phyloP scores from a whole-genome alignment of 2,113 vertebrate species.

The Lutjanus erythropterus region DNA sequence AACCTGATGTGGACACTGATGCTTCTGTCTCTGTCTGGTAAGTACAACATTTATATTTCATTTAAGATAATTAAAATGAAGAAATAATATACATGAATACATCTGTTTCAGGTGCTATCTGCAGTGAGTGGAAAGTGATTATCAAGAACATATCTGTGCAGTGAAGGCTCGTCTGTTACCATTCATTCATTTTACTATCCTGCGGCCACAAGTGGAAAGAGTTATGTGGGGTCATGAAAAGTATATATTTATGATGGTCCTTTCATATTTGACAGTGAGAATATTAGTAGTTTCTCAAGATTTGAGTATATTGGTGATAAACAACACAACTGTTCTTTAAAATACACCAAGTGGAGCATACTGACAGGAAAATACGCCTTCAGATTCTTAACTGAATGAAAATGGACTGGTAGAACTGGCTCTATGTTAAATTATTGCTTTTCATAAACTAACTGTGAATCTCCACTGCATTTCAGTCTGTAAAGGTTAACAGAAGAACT shows the following conservation, averaged over 20 bases:
- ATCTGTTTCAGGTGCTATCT: slow-evolving; percentile 51
- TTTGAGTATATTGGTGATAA: slow-evolving; percentile 49
- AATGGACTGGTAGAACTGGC: rapidly evolving
- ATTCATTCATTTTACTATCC: slow-evolving; percentile 43
- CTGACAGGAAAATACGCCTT: slow-evolving; percentile 36
- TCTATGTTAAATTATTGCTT: slow-evolving; percentile 27
- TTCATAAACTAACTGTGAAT: background rate
- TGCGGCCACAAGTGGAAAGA: rapidly evolving
- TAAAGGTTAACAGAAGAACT: rapidly evolving
- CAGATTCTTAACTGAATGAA: background rate
- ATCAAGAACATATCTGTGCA: slow-evolving; percentile 19
- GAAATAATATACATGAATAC: background rate
- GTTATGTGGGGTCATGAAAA: slow-evolving; percentile 29
- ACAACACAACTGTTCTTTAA: slow-evolving; percentile 55
- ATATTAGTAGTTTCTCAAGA: rapidly evolving
- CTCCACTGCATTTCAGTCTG: background rate
- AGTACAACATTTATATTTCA: background rate
- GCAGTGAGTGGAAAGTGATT: slow-evolving; percentile 17
- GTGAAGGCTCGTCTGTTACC: slow-evolving; percentile 37
- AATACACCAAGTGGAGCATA: slow-evolving; percentile 42
- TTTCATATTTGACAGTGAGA: background rate
- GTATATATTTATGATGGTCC: rapidly evolving
- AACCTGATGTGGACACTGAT: slow-evolving; percentile 19
- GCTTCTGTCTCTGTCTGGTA: slow-evolving; percentile 49
- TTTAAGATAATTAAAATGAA: background rate